Evolutionary conservation across 2,888 invertebrate species (phyloP).

Genomic region (Branchellion lobata): DNA sequence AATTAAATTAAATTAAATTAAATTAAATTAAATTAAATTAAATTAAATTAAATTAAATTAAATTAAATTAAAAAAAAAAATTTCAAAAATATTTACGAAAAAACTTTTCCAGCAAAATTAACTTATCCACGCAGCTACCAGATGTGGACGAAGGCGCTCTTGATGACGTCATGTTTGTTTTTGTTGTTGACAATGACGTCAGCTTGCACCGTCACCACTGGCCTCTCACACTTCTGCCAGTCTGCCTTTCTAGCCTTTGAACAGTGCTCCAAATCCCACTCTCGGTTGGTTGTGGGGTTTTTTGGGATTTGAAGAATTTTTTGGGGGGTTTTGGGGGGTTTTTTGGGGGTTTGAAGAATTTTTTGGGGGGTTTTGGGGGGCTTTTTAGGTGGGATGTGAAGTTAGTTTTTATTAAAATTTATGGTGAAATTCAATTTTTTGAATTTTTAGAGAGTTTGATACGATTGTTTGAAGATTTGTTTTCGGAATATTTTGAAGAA

Average conservation of each 20-base stretch:
- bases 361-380: no score
- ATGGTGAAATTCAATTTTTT: not conserved
- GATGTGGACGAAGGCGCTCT: slow-evolving; percentile 36
- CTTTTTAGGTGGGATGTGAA: not conserved
- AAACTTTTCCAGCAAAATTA: no score
- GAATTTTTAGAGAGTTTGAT: no score
- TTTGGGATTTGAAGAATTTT: not conserved
- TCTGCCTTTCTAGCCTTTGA: not conserved
- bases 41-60: no score
- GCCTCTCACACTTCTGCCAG: slow-evolving; percentile 39
- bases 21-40: no score
- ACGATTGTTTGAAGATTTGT: no score
- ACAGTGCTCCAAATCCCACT: not conserved
- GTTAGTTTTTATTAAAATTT: not conserved
- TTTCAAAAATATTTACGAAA: no score
- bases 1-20: no score
- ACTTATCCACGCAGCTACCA: slow-evolving; percentile 27
- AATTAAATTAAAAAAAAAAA: no score
- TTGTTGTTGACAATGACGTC: slow-evolving; percentile 35
- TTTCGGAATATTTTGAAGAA: no score
- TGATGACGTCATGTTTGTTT: not conserved
- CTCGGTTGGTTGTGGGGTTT: not conserved
- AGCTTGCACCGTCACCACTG: slow-evolving; percentile 40
- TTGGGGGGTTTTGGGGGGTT: no score
- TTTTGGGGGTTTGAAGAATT: no score